Base-by-base conservation (phyloP, 2,113 vertebrate species). In the Lycocorax pyrrhopterus region DNA sequence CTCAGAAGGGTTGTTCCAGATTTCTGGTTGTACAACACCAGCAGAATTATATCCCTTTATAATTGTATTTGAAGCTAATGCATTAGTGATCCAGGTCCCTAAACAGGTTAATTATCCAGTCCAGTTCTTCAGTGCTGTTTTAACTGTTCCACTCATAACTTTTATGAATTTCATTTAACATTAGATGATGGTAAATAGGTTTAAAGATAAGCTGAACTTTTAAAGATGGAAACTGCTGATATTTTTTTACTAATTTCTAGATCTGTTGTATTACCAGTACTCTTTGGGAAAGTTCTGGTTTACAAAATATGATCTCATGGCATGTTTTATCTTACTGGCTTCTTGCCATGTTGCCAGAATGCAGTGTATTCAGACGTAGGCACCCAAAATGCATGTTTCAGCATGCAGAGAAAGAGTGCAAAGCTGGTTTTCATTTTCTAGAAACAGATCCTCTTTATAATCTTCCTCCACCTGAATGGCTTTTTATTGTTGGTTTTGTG, bases 361-460 rank as follows among this genome's bases (percentile, higher is more conserved):
- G 14, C 51, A 32, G 33, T 33, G 35, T 55, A 64, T 80, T 86
- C 33, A 78, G 71, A 12, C 6, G 69, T 43, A 90, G 53, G 58
- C 56, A 56, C 84, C 41, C 16, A 44, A 95, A 94, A 66, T 46
- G 35, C 72, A 44, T 52, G 64, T 64, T 88, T 90, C 79, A 93
- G 76, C 83, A 71, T 60, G 79, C 22, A 72, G 52, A 60, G 64
- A 20, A 87, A 80, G 19, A 78, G 52, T 27, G 67, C 56, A 92
- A 93, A 96, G 79, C 60, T 95, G 82, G n/a, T 67, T 87, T 96
- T 88, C 25, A 49, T 96, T 95, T 92, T 92, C 83, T 58, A 49
- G 75, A 88, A 94, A 72, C 56, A 94, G 75, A 86, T 44, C 63
- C 37, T 53, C 53, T 29, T 90, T 94, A 83, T 23, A 27, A 39